Evolutionary conservation across 1,140 invertebrate genomes (phyloP).

Genomic region (Dreissena polymorpha): DNA sequence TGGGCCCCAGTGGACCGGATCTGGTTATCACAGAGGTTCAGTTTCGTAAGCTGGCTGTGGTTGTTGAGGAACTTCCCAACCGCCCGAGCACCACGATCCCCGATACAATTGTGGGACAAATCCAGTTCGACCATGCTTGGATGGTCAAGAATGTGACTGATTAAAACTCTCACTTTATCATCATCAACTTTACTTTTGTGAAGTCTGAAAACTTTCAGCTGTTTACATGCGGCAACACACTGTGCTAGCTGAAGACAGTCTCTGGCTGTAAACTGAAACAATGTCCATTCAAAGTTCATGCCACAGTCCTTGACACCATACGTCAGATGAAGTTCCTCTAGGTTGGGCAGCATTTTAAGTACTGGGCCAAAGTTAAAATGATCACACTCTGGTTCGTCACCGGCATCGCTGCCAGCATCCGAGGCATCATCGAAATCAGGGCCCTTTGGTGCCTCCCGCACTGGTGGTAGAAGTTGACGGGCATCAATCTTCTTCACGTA

Average conservation of each 20-base stretch:
- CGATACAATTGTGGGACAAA: conserved; percentile 79
- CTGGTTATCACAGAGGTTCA: conserved; percentile 78
- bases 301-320: conserved; percentile 79
- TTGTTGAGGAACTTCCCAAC: conserved; percentile 80
- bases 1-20: conserved; percentile 76
- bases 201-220: conserved; percentile 74
- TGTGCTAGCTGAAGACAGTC: conserved; percentile 78
- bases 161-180: conserved; percentile 78
- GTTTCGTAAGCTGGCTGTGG: conserved; percentile 73
- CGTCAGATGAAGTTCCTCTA: conserved; percentile 77
- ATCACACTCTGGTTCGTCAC: conserved; percentile 78
- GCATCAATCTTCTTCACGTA: conserved; percentile 77
- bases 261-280: conserved; percentile 79
- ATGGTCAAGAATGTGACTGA: conserved; percentile 78
- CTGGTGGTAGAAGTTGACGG: conserved; percentile 79
- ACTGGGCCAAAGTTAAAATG: conserved; percentile 79
- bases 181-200: conserved; percentile 77
- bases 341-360: conserved; percentile 71
- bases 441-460: conserved; percentile 74
- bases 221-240: conserved; percentile 75
- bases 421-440: conserved; percentile 77
- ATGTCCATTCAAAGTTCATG: conserved; percentile 81
- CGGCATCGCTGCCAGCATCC: conserved; percentile 75
- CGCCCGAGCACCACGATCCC: conserved; percentile 77
- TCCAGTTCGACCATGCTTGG: conserved; percentile 76